Conservation (phyloP, 2,888 invertebrate genomes). For the Standfussiana lucernea region DNA sequence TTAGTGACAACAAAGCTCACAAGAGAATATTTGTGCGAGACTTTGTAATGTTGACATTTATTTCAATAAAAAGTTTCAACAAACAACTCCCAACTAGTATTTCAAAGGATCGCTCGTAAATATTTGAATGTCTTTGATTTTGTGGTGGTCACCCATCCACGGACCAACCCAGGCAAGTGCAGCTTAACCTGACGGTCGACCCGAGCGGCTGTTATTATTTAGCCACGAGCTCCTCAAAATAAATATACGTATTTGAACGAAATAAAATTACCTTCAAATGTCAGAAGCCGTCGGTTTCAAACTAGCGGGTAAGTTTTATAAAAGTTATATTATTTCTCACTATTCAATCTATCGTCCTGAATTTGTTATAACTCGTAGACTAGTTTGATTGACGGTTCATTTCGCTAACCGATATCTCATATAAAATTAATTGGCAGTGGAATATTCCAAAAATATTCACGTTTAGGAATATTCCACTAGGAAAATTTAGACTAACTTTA, state of each 20-base stretch:
- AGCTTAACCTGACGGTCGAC: too few species aligned
- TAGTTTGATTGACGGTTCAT: conserved; percentile 19
- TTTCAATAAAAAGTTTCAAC: background rate
- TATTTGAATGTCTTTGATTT: too few species aligned
- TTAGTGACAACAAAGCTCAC: too few species aligned
- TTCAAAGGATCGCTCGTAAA: too few species aligned
- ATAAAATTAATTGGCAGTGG: background rate
- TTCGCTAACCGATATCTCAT: conserved; percentile 1
- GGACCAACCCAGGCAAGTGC: too few species aligned
- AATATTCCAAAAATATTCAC: background rate
- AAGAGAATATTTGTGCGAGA: too few species aligned
- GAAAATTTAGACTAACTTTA: background rate
- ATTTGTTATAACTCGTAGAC: conserved; percentile 19
- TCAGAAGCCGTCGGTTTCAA: conserved; percentile 25
- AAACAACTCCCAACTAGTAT: background rate
- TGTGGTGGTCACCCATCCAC: too few species aligned
- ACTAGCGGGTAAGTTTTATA: conserved; percentile 14
- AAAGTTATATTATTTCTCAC: conserved; percentile 25
- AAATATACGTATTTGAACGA: background rate
- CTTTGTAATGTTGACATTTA: too few species aligned
- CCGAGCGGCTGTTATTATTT: too few species aligned
- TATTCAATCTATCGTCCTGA: conserved; percentile 24
- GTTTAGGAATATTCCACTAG: background rate
- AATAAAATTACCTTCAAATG: background rate
- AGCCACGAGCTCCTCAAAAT: too few species aligned